Conservation (phyloP, 2,113 vertebrate genomes). For the Puntigrus tetrazona region DNA sequence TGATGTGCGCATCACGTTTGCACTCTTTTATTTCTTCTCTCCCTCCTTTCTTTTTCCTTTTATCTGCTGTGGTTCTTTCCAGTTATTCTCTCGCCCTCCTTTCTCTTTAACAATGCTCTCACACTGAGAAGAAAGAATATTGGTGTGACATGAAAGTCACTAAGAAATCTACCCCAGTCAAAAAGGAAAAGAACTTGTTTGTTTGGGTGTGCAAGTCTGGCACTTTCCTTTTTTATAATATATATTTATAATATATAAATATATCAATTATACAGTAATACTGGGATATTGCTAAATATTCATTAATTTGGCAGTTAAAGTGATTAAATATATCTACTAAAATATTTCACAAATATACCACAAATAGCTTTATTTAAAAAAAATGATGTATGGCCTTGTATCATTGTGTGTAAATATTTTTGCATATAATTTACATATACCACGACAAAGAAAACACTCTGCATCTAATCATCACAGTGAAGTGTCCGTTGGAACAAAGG, state of each 20-base stretch:
- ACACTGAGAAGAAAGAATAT: constrained; percentile 47
- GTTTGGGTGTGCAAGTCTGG: neutral
- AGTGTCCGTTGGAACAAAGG: neutral
- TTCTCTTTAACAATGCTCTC: constrained; percentile 13
- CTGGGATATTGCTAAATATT: too few species aligned
- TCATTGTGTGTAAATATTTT: neutral
- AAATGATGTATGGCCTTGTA: neutral
- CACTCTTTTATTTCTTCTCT: neutral
- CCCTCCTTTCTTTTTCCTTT: constrained; percentile 9
- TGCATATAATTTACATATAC: neutral
- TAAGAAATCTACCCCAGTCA: neutral
- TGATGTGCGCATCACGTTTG: constrained; percentile 25
- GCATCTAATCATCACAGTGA: constrained; percentile 7
- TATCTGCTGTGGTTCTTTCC: neutral
- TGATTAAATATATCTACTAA: neutral
- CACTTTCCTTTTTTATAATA: too few species aligned
- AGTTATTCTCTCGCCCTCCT: neutral
- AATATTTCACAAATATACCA: too few species aligned
- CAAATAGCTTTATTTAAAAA: neutral
- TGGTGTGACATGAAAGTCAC: constrained; percentile 37
- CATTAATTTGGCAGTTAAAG: neutral
- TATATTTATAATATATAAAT: too few species aligned
- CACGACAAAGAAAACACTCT: neutral
- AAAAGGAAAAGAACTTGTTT: neutral
- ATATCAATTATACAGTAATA: too few species aligned